phyloP scores from a whole-genome alignment of 2,888 invertebrate genomes.

The Volucella bombylans region DNA sequence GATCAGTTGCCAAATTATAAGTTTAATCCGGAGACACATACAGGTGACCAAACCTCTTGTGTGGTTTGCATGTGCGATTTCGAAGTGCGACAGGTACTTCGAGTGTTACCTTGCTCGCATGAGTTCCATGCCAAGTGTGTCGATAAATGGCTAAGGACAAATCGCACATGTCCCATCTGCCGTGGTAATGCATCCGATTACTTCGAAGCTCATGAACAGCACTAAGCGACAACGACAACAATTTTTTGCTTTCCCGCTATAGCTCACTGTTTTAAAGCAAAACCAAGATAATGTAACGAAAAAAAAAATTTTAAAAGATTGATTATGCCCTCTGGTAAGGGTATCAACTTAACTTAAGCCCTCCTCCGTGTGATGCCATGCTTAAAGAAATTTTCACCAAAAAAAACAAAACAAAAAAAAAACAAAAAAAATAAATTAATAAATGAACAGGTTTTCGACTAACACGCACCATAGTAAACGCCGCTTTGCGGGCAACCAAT shows the following conservation, averaged over 20 bases:
- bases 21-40: too few species aligned
- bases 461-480: too few species aligned
- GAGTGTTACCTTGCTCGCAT: too few species aligned
- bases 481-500: too few species aligned
- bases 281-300: background rate
- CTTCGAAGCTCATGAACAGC: constrained; percentile 80
- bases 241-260: constrained; percentile 55
- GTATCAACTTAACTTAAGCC: constrained; percentile 66
- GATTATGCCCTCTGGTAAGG: constrained; percentile 61
- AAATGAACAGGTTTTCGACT: background rate
- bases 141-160: too few species aligned
- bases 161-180: constrained; percentile 97
- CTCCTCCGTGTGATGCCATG: constrained; percentile 74
- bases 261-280: constrained; percentile 61
- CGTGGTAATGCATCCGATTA: constrained; percentile 95
- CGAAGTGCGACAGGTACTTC: too few species aligned
- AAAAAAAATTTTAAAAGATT: constrained; percentile 36
- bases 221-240: constrained; percentile 75
- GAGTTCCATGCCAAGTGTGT: too few species aligned
- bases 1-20: too few species aligned
- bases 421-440: constrained; percentile 30
- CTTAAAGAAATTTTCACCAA: constrained; percentile 71
- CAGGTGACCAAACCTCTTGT: too few species aligned
- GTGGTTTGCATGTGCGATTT: too few species aligned
- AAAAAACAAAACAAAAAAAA: constrained; percentile 43